Evolutionary conservation across 2,113 vertebrate genomes (phyloP), one percentile per base, ranked within the genome.

Genomic region (Engystomops pustulosus): DNA sequence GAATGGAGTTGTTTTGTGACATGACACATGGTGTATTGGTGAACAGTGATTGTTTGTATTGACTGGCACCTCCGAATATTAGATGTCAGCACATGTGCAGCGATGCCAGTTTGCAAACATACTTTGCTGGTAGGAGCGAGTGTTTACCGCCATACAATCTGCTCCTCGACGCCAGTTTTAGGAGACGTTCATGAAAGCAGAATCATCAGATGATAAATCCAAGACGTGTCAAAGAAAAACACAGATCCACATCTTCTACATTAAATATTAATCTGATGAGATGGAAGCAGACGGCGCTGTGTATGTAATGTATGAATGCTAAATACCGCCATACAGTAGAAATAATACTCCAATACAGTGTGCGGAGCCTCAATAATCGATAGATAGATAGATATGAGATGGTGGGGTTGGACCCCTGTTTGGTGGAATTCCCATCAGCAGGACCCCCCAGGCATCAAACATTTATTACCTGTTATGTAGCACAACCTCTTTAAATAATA

Each of bases 131-230:
- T 76, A 76, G 41, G 74, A 76, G 25, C 27, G 30, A 7, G 30
- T 78, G 75, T 78, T 78, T 78, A 38, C 75, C 18, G 2, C 20
- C 51, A 34, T 60, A 78, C 75, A 78, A 53, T 78, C 75, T 77
- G 49, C 74, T 77, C 17, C 74, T 34, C 51, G 51, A 49, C 58
- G 45, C 49, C 58, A 62, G 58, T 15, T 6, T 1, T 17, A 4
- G 58, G 0, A 32, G 60, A 6, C 27, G 27, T 65, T 65, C 25
- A 17, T 30, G 3, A 34, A 32, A 7, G 62, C 18, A 9, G 30
- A 8, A 18, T 18, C 30, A 34, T 67, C 8, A 18, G 62, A 67
- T 17, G 15, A 34, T 36, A 8, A 67, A 14, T 32, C 14, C 27
- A 18, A 32, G 15, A 65, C 15, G 15, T 30, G 14, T 65, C 11